Conservation (phyloP, 2,797 vertebrate species). For the Sorex maritimensis region DNA sequence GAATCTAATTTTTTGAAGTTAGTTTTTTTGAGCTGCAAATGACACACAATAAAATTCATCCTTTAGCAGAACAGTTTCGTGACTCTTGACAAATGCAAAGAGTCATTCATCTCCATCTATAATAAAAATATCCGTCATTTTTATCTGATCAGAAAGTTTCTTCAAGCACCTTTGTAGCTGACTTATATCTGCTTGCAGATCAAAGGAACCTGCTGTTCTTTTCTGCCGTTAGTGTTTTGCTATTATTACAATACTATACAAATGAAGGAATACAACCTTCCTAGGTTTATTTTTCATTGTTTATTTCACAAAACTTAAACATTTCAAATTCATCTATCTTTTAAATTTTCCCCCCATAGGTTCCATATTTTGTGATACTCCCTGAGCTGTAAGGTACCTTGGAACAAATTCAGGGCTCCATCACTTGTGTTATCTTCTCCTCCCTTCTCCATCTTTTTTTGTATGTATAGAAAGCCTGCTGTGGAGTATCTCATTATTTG, state of each 20-base stretch:
- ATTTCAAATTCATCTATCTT: not conserved
- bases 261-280: not conserved
- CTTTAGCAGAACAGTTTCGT: not conserved
- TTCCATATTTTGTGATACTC: too few species aligned
- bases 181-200: not conserved
- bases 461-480: not conserved
- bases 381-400: too few species aligned
- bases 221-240: not conserved
- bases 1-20: conserved; percentile 9
- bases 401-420: too few species aligned
- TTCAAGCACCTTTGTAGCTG: not conserved
- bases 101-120: not conserved
- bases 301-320: not conserved
- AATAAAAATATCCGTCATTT: not conserved
- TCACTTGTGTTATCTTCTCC: too few species aligned
- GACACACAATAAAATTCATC: not conserved
- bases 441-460: not conserved
- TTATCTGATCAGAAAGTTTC: not conserved
- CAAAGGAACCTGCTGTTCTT: not conserved
- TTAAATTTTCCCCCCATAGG: too few species aligned
- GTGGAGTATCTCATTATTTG: not conserved
- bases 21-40: not conserved
- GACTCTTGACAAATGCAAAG: not conserved
- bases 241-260: not conserved
- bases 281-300: not conserved